These are phyloP conservation scores for Elmis aenea DNA, from an alignment of 2,888 invertebrate species.

Conservation along the genomic window DNA sequence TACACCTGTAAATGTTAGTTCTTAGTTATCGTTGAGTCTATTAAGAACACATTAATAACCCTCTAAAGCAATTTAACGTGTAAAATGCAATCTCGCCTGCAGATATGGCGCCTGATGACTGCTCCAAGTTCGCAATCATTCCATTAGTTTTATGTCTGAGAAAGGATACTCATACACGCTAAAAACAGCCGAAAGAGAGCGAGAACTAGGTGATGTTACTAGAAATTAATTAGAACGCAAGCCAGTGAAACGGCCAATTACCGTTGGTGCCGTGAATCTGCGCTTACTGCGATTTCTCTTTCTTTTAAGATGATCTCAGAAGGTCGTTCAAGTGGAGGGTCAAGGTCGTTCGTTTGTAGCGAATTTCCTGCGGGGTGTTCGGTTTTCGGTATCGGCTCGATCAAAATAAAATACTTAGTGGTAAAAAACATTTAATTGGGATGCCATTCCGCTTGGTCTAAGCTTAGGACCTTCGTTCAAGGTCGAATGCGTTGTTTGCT, in stretches of 20 bases:
- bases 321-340: slow-evolving; percentile 27
- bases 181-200: slow-evolving; percentile 10
- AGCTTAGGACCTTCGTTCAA: slow-evolving; percentile 20
- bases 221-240: slow-evolving; percentile 27
- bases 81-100: slow-evolving; percentile 23
- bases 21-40: no score
- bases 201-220: slow-evolving; percentile 7
- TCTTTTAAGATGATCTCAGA: slow-evolving; percentile 29
- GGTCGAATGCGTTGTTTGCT: slow-evolving; percentile 8
- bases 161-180: slow-evolving; percentile 4
- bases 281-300: slow-evolving; percentile 23
- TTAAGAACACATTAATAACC: neutral
- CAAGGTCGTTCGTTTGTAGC: slow-evolving; percentile 25
- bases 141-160: slow-evolving; percentile 8
- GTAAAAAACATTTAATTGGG: slow-evolving; percentile 17
- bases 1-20: no score
- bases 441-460: slow-evolving; percentile 16
- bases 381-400: slow-evolving; percentile 9
- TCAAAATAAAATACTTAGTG: slow-evolving; percentile 13
- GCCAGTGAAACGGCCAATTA: slow-evolving; percentile 27
- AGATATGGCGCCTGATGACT: slow-evolving; percentile 20
- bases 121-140: slow-evolving; percentile 4
- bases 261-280: slow-evolving; percentile 29
- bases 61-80: slow-evolving; percentile 9
- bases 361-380: slow-evolving; percentile 11